Percentiles rank a stretch among this genome's conserved stretches.
Conservation (phyloP, 2,797 vertebrate species). For the Hypotaenidia okinawae region DNA sequence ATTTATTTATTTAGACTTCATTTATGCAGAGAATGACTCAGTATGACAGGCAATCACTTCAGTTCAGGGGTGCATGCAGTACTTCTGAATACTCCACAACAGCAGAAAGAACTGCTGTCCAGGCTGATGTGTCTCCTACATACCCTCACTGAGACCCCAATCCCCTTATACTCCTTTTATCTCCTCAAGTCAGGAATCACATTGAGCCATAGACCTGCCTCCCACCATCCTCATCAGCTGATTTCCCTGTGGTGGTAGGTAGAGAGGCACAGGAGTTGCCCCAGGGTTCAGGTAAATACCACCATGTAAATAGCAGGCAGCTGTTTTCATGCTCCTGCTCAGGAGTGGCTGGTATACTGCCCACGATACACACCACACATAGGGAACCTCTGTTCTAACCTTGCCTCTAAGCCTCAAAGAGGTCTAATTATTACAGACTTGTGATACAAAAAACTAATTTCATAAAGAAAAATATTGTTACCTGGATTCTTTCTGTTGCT, state of each 20-base stretch:
- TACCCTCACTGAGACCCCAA: background rate
- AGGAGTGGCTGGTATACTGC: background rate
- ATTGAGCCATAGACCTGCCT: background rate
- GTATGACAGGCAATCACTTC: background rate
- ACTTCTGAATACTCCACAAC: background rate
- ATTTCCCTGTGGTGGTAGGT: background rate
- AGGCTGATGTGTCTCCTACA: background rate
- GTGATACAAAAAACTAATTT: background rate
- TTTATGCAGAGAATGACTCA: background rate
- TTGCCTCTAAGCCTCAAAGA: background rate
- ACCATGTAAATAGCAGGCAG: background rate
- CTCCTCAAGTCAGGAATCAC: background rate
- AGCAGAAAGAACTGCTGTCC: background rate
- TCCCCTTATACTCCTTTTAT: background rate
- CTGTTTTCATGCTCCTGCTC: background rate
- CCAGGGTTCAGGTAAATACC: background rate
- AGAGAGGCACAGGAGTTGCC: background rate
- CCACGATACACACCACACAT: background rate
- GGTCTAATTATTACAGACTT: background rate
- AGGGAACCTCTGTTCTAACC: background rate
- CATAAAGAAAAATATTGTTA: conserved; percentile 58
- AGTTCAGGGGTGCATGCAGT: background rate
- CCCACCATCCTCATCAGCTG: background rate
- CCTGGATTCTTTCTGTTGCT: conserved; percentile 93
- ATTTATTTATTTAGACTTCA: background rate